These are phyloP conservation scores for Latrodectus hesperus DNA, from an alignment of 2,888 invertebrate genomes.

Conservation along the genomic window DNA sequence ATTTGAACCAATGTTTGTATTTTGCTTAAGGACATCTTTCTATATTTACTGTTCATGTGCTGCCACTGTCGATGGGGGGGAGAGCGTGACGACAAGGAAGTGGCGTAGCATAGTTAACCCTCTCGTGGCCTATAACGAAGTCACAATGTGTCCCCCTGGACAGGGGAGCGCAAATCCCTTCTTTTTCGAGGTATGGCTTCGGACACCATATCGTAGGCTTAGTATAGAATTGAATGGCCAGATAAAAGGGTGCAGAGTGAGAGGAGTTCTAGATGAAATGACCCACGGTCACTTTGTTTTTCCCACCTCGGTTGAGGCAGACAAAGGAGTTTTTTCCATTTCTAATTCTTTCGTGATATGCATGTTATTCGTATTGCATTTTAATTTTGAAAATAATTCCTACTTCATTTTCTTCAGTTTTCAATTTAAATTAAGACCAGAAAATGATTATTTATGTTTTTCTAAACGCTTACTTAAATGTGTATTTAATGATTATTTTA, in stretches of 20 bases:
- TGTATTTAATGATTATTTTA: too few relatives aligned
- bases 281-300: conserved; percentile 24
- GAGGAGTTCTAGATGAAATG: conserved; percentile 34
- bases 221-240: conserved; percentile 54
- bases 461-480: not conserved
- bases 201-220: conserved; percentile 60
- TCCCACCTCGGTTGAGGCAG: conserved; percentile 38
- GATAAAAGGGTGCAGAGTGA: conserved; percentile 54
- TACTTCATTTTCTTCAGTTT: too few relatives aligned
- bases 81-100: not conserved
- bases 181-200: conserved; percentile 41
- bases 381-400: too few relatives aligned
- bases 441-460: not conserved
- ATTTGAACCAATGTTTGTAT: too few relatives aligned
- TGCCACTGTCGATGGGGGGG: not conserved
- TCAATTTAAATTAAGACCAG: too few relatives aligned
- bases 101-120: conserved; percentile 20
- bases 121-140: conserved; percentile 58
- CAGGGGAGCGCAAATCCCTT: conserved; percentile 35
- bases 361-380: too few relatives aligned
- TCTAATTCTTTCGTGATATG: not conserved
- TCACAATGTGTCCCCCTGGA: conserved; percentile 34
- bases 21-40: too few relatives aligned
- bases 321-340: not conserved
- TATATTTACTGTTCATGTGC: too few relatives aligned